Evolutionary conservation across 2,113 vertebrate species (phyloP), one percentile per base, ranked within the genome.

Genomic region (Antennarius striatus): DNA sequence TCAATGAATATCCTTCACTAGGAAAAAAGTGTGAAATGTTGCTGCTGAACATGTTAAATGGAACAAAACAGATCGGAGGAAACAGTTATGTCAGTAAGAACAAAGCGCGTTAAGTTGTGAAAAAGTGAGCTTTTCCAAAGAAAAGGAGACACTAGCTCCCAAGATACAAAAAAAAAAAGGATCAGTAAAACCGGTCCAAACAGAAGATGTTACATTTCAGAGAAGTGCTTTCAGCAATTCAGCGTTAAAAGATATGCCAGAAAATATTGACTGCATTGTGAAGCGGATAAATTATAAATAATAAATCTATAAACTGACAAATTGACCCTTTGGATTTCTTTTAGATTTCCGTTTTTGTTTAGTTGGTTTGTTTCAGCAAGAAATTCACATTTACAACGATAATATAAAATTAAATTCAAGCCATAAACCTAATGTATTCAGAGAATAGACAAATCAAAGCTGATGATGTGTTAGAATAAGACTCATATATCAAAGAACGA

Each of bases 21-120:
- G 43, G 48, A 51, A 4, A 9, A 36, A 29, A 30, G n/a, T 56
- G 56, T 47, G 43, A 79, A 71, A 63, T 48, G 56, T 48, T 53
- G 50, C 61, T 56, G 63, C 54, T 17, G 47, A 64, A 75, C 22
- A 32, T 61, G 59, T 82, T 29, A 70, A 43, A 75, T 0, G n/a
- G 17, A 69, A 51, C 32, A 55, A 63, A 73, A 58, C 6, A 22
- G 30, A 55, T 5, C 3, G 30, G 43, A 58, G 9, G 15, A 54
- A 64, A 67, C 29, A 65, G 72, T 59, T 57, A 55, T 79, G 72
- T 72, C 54, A 68, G 58, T 2, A 13, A 36, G n/a, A 57, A 66
- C 39, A 71, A 81, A 72, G 56, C 6, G 11, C 6, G 14, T 7
- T 13, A 65, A 57, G 56, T 39, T 3, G 4, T 13, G 43, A 55